Evolutionary conservation across 2,797 vertebrate genomes (phyloP).

Genomic region (Enteromius unitaeniatus): DNA sequence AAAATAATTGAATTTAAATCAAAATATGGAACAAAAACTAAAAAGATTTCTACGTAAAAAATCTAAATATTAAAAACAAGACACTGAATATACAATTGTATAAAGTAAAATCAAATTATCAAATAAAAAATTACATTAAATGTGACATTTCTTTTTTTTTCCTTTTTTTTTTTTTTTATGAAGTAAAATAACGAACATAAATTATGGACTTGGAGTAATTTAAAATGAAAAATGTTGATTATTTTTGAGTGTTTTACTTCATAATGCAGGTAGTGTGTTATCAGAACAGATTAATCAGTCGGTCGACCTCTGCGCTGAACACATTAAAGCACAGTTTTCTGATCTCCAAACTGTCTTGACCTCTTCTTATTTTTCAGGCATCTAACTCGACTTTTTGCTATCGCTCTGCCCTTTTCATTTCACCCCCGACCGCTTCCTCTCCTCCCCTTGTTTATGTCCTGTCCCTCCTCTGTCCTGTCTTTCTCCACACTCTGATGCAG

Average conservation of each 20-base stretch:
- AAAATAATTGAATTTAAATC: neutral
- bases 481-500: slow-evolving; percentile 83
- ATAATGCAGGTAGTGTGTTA: fast-evolving
- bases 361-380: slow-evolving; percentile 98
- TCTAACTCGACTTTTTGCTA: slow-evolving; percentile 94
- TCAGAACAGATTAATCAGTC: neutral
- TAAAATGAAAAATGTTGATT: too few species aligned
- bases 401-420: slow-evolving; percentile 82
- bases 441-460: slow-evolving; percentile 59
- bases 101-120: too few species aligned
- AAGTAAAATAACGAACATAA: too few species aligned
- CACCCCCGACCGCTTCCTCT: slow-evolving; percentile 68
- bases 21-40: too few species aligned
- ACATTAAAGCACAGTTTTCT: slow-evolving; percentile 57
- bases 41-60: too few species aligned
- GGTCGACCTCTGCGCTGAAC: slow-evolving; percentile 35
- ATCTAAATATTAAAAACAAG: too few species aligned
- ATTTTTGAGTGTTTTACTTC: too few species aligned
- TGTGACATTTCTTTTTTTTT: too few species aligned
- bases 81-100: too few species aligned
- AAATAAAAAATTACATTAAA: too few species aligned
- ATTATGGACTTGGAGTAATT: too few species aligned
- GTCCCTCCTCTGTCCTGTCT: slow-evolving; percentile 62
- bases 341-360: slow-evolving; percentile 74
- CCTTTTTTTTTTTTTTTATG: too few species aligned